Evolutionary conservation across 2,797 vertebrate genomes (phyloP), one percentile per base, ranked within the genome.

Genomic region (Anas bahamensis): DNA sequence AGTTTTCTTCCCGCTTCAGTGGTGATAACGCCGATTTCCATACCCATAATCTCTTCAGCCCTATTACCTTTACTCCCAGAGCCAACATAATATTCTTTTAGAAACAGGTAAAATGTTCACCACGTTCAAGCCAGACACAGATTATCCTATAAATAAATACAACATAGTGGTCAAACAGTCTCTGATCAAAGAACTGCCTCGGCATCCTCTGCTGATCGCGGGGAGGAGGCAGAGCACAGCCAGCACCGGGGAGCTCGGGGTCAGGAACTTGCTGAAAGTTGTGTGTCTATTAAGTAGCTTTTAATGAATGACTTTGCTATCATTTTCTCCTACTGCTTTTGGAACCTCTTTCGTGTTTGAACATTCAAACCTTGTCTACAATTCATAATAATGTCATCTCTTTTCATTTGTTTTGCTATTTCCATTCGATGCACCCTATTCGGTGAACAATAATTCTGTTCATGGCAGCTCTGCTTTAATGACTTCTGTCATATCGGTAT

Each of bases 281-380:
- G 2, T 0, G 0, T 3, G 17, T 7, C 17, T 10, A 17, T 11
- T 26, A 29, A 64, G 35, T 0, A 50, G 3, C 23, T 23, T 35
- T n/a, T 29, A 29, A 17, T 0, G 3, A 13, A 11, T 35, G 9
- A 14, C 8, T 72, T 65, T 35, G 3, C 8, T 6, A 1, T 11
- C 4, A 4, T 35, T 48, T 80, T 23, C 26, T 50, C 7, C 50
- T 18, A 5, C 26, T 5, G 7, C 17, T 77, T 15, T 14, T 3
- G 75, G 15, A 72, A 53, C 29, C 35, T 13, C 4, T 29, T 78
- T 42, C 11, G 22, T 4, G 11, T 21, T 9, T 39, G 46, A 66
- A 17, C 53, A 17, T 3, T 41, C 52, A 7, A 31, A 64, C 7
- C 55, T 44, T 8, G 28, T 7, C 44, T 29, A 3, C 6, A 2